Evolutionary conservation across 1,140 invertebrate species (phyloP).

Genomic region (Lethrus apterus): DNA sequence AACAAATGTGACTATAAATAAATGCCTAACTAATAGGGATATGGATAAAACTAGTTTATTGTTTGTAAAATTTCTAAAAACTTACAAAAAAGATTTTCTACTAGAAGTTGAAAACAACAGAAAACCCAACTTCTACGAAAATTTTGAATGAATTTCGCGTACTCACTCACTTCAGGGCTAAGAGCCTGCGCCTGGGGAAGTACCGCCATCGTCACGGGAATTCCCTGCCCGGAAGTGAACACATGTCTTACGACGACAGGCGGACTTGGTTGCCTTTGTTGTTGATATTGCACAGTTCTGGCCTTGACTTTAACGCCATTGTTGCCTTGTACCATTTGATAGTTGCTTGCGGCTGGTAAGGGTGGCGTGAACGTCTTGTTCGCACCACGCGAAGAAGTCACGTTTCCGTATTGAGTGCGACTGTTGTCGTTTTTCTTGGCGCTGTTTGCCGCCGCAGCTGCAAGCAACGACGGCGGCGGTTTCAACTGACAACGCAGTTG

Average conservation of each 20-base stretch:
- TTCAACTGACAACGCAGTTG: conserved; percentile 79
- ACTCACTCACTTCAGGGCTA: conserved; percentile 38
- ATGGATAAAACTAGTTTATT: neutral
- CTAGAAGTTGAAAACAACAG: neutral
- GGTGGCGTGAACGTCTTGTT: conserved; percentile 41
- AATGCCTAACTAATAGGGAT: neutral
- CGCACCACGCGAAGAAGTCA: conserved; percentile 31
- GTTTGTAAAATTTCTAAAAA: neutral
- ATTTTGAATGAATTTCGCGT: conserved; percentile 13
- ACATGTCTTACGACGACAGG: conserved; percentile 52
- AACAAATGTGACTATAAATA: neutral
- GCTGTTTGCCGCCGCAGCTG: conserved; percentile 36
- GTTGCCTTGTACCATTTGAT: conserved; percentile 28
- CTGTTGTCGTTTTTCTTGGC: conserved; percentile 31
- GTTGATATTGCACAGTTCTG: conserved; percentile 30
- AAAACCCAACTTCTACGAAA: neutral
- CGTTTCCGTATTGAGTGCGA: conserved; percentile 31
- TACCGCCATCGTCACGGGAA: conserved; percentile 50
- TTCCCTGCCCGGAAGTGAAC: conserved; percentile 47
- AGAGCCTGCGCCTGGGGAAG: conserved; percentile 42
- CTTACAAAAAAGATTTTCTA: neutral
- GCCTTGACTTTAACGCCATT: conserved; percentile 37
- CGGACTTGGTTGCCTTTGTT: conserved; percentile 38
- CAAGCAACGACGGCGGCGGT: conserved; percentile 69
- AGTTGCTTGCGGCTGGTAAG: conserved; percentile 34